A percentile compares a stretch with the other conserved stretches of the same genome.
phyloP scores from a whole-genome alignment of 2,797 vertebrate genomes.

The Cyprinella venusta region DNA sequence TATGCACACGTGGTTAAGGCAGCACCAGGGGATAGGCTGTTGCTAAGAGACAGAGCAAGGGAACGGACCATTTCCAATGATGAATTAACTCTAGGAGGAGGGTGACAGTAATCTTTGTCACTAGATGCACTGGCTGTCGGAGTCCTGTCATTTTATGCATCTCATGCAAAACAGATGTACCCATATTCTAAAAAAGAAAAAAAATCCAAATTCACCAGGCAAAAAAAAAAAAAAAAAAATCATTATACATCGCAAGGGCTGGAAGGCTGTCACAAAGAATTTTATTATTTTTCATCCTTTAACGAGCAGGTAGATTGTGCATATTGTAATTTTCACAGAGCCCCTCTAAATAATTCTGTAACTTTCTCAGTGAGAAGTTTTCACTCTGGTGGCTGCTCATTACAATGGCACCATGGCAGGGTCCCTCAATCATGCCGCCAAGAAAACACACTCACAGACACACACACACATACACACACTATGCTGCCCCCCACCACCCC shows the following conservation, averaged over 20 bases:
- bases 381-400: conserved; percentile 74
- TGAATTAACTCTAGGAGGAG: conserved; percentile 96
- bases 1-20: conserved; percentile 79
- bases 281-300: conserved; percentile 85
- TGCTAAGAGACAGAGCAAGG: conserved; percentile 96
- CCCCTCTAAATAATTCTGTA: conserved; percentile 84
- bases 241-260: conserved; percentile 79
- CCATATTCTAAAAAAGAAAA: conserved; percentile 78
- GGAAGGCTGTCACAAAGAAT: conserved; percentile 84
- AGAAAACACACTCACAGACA: conserved; percentile 65
- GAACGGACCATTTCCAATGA: conserved; percentile 94
- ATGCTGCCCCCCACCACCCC: conserved; percentile 49
- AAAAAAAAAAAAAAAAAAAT: conserved; percentile 69
- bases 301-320: conserved; percentile 81
- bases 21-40: conserved; percentile 86
- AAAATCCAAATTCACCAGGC: conserved; percentile 73
- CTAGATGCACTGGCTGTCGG: conserved; percentile 96
- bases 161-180: conserved; percentile 98
- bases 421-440: conserved; percentile 79
- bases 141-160: conserved; percentile 98
- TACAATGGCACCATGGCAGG: conserved; percentile 80
- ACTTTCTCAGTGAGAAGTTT: conserved; percentile 81
- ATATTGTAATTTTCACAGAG: conserved; percentile 81
- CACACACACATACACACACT: conserved; percentile 62
- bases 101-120: conserved; percentile 94